These are phyloP conservation scores for Archaeoteleia sp. DNA, from an alignment of 2,888 invertebrate genomes.

Conservation along the genomic window DNA sequence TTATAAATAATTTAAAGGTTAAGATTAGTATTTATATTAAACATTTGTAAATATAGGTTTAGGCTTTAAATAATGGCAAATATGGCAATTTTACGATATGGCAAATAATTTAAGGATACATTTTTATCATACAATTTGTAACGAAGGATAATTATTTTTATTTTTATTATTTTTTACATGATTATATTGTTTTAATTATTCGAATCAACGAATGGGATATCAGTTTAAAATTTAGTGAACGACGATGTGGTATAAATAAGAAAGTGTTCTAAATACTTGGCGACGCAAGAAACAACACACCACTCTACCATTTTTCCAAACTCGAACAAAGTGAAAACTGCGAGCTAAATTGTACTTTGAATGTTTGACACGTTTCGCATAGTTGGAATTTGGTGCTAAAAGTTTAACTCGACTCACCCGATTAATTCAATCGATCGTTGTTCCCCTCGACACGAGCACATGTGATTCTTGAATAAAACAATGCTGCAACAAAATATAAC, in stretches of 20 bases:
- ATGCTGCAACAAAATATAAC: not conserved
- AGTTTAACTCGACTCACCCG: constrained; percentile 4
- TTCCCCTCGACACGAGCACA: constrained; percentile 1
- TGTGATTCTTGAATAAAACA: constrained; percentile 12
- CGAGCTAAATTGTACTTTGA: not conserved
- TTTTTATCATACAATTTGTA: not conserved
- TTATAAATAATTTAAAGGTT: too few relatives aligned
- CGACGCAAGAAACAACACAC: not conserved
- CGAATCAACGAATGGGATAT: not conserved
- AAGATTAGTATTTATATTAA: too few relatives aligned
- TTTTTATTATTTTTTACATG: too few relatives aligned
- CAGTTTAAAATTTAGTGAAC: not conserved
- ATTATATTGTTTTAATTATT: too few relatives aligned
- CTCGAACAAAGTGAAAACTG: not conserved
- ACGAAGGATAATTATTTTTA: too few relatives aligned
- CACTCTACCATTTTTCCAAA: not conserved
- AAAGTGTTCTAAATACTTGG: not conserved
- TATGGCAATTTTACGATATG: not conserved
- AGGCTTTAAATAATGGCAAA: not conserved
- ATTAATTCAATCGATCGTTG: constrained; percentile 15
- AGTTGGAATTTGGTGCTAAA: constrained; percentile 15
- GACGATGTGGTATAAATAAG: not conserved
- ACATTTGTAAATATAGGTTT: not conserved
- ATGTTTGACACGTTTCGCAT: constrained; percentile 11
- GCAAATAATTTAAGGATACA: too few relatives aligned